These are phyloP conservation scores for Caenorhabditis latens DNA, from an alignment of 1,140 invertebrate species.

Conservation along the genomic window DNA sequence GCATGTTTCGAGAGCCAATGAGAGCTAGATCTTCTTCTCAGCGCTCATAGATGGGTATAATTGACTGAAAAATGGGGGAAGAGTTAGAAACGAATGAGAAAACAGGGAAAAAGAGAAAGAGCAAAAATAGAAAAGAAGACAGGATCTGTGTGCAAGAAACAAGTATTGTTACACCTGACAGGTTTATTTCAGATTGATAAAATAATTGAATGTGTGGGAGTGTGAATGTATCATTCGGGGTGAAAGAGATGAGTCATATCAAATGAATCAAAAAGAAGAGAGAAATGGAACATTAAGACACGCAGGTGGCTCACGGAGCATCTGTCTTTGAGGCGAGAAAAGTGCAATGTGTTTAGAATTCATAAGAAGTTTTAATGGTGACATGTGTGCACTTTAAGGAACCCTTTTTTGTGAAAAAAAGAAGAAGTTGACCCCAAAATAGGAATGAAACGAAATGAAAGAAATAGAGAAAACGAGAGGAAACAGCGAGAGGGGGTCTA, in stretches of 20 bases:
- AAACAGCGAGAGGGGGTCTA: neutral
- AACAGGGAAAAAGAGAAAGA: neutral
- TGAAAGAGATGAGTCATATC: slow-evolving; percentile 12
- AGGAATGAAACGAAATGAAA: too few species aligned
- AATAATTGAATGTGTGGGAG: neutral
- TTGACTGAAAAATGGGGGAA: neutral
- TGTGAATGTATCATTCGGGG: neutral
- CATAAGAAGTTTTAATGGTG: too few species aligned
- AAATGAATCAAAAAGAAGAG: neutral
- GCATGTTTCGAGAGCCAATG: neutral
- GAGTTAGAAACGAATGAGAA: neutral
- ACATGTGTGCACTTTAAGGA: too few species aligned
- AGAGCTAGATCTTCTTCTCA: neutral
- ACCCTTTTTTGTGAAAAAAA: too few species aligned
- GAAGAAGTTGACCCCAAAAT: too few species aligned
- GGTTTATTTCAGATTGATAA: neutral
- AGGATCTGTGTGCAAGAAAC: neutral
- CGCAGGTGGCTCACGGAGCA: neutral
- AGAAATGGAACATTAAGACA: neutral
- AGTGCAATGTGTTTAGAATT: too few species aligned
- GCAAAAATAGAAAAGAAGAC: neutral
- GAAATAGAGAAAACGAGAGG: neutral
- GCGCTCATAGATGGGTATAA: neutral
- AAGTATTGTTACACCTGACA: neutral
- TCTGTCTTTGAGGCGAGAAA: too few species aligned